A percentile compares a stretch with the other conserved stretches of the same genome.
phyloP scores from a whole-genome alignment of 2,888 invertebrate genomes.

The Andrena hattorfiana region DNA sequence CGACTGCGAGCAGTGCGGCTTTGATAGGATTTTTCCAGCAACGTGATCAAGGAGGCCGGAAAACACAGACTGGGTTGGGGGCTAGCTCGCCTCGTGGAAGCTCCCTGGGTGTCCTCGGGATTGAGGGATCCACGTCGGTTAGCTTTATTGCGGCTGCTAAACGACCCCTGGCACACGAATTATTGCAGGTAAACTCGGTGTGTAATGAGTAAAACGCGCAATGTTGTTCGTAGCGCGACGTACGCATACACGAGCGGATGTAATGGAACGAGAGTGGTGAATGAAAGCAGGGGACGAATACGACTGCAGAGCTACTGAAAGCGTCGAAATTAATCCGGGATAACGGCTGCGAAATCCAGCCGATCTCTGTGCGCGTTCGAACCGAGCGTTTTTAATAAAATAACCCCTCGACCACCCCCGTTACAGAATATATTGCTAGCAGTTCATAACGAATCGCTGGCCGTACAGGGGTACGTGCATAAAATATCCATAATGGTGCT shows the following conservation, averaged over 20 bases:
- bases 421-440: neutral
- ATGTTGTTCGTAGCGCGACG: slow-evolving; percentile 32
- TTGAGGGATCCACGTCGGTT: slow-evolving; percentile 15
- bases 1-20: slow-evolving; percentile 10
- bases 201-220: slow-evolving; percentile 38
- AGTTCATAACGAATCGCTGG: slow-evolving; percentile 19
- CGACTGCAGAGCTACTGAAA: neutral
- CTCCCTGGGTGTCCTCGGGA: slow-evolving; percentile 20
- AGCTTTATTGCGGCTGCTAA: slow-evolving; percentile 26
- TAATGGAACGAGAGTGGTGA: neutral
- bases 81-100: neutral
- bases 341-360: slow-evolving; percentile 27
- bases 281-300: neutral
- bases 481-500: slow-evolving; percentile 54
- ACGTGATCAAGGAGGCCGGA: slow-evolving; percentile 36
- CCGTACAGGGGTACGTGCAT: neutral
- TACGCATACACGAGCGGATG: no score
- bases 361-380: neutral
- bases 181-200: slow-evolving; percentile 35
- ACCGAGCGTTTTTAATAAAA: slow-evolving; percentile 39
- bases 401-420: neutral
- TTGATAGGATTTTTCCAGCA: slow-evolving; percentile 54
- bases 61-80: neutral
- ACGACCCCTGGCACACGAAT: slow-evolving; percentile 11
- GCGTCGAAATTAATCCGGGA: slow-evolving; percentile 38